Conservation (phyloP, 1,140 invertebrate genomes). For the Megalopta genalis region DNA sequence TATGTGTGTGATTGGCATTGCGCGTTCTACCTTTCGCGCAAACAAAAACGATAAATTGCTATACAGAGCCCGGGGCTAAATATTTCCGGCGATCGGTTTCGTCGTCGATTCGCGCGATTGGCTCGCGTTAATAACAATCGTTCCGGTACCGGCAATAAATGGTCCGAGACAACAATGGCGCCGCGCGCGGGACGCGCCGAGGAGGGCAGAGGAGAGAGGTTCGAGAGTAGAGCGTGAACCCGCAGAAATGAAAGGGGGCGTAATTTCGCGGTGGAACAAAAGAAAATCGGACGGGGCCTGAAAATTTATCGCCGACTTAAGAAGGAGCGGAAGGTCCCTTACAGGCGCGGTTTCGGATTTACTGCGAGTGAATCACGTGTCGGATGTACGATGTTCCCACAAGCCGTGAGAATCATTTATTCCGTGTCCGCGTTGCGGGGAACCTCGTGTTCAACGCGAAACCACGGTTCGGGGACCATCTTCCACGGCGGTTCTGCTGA, state of each 20-base stretch:
- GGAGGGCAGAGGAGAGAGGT: too few species aligned
- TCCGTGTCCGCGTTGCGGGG: neutral
- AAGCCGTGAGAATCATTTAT: conserved; percentile 42
- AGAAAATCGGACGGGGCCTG: neutral
- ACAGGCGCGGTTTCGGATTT: conserved; percentile 30
- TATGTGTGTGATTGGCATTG: too few species aligned
- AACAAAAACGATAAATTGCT: too few species aligned
- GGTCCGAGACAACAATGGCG: conserved; percentile 1
- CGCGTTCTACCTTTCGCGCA: too few species aligned
- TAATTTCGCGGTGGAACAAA: conserved; percentile 20
- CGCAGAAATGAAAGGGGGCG: neutral
- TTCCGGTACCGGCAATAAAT: conserved; percentile 8
- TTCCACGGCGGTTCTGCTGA: too few species aligned
- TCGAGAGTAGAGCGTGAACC: neutral
- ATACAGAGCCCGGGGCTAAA: too few species aligned
- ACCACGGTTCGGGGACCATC: neutral
- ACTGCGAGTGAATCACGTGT: conserved; percentile 33
- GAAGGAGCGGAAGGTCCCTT: neutral
- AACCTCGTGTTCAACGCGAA: neutral
- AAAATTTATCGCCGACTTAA: conserved; percentile 28
- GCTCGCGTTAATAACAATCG: conserved; percentile 23
- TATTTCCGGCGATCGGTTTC: neutral
- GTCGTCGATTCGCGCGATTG: conserved; percentile 16
- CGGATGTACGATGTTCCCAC: conserved; percentile 26
- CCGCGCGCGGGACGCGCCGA: neutral